Evolutionary conservation across 2,888 invertebrate genomes (phyloP).

Genomic region (Heterodera filipjevi): DNA sequence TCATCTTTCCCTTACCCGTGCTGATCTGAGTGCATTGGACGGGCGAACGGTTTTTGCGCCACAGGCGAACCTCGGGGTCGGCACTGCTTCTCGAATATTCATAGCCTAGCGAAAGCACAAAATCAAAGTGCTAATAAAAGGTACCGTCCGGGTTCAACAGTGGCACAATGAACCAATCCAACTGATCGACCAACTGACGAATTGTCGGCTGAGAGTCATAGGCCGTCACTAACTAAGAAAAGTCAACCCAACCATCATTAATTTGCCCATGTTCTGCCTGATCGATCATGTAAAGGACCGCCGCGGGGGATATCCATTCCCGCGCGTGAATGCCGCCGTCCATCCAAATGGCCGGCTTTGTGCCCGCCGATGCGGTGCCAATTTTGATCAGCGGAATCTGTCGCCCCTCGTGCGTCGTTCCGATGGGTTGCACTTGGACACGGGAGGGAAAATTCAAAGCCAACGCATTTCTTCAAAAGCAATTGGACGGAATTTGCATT

Average conservation of each 20-base stretch:
- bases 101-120: constrained; percentile 33
- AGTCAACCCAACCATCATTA: not conserved
- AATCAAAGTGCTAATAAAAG: not conserved
- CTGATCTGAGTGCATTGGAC: constrained; percentile 45
- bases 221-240: constrained; percentile 53
- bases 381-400: constrained; percentile 63
- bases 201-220: constrained; percentile 58
- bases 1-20: constrained; percentile 38
- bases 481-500: not conserved
- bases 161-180: constrained; percentile 65
- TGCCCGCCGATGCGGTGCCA: constrained; percentile 35
- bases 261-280: constrained; percentile 42
- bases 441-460: constrained; percentile 62
- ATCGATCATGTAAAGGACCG: constrained; percentile 62
- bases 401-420: constrained; percentile 63
- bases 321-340: constrained; percentile 55
- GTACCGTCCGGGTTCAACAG: constrained; percentile 61
- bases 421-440: constrained; percentile 63
- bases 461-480: constrained; percentile 56
- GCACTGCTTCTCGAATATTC: constrained; percentile 41
- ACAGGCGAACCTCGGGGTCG: constrained; percentile 52
- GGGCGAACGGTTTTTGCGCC: constrained; percentile 62
- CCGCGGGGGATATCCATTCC: constrained; percentile 61
- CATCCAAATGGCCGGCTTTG: constrained; percentile 49
- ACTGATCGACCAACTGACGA: constrained; percentile 56